A percentile compares a stretch with the other conserved stretches of the same genome.
Conservation (phyloP, 1,140 invertebrate genomes). For the Paraescarpia echinospica region DNA sequence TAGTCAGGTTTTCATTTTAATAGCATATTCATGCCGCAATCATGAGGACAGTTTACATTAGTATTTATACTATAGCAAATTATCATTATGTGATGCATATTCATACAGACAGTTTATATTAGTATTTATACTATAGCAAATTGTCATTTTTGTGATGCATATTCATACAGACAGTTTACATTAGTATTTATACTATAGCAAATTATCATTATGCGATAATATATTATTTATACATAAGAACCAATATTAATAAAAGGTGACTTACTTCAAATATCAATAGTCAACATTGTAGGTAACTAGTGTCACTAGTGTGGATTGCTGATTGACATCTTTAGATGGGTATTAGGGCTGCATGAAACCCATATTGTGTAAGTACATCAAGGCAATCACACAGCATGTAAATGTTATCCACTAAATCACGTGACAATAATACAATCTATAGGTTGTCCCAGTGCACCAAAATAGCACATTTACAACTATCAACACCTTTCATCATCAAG, state of each 20-base stretch:
- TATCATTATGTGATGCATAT: background rate
- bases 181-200: background rate
- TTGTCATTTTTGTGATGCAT: background rate
- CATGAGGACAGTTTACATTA: no score
- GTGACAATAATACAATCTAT: background rate
- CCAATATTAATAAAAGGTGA: background rate
- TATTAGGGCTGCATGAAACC: no score
- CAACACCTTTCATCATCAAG: no score
- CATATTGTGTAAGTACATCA: no score
- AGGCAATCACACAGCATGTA: no score
- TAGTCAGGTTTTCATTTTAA: no score
- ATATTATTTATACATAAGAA: background rate
- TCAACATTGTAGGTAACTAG: background rate
- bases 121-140: background rate
- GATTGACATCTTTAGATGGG: no score
- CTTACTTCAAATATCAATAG: background rate
- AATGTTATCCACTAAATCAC: background rate
- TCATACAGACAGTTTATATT: no score
- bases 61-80: background rate
- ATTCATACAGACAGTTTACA: no score
- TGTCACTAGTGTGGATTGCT: no score
- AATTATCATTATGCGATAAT: background rate
- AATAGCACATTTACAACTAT: background rate
- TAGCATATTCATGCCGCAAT: no score
- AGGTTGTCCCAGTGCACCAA: background rate